phyloP scores from a whole-genome alignment of 2,797 vertebrate genomes.

The Crenichthys baileyi region DNA sequence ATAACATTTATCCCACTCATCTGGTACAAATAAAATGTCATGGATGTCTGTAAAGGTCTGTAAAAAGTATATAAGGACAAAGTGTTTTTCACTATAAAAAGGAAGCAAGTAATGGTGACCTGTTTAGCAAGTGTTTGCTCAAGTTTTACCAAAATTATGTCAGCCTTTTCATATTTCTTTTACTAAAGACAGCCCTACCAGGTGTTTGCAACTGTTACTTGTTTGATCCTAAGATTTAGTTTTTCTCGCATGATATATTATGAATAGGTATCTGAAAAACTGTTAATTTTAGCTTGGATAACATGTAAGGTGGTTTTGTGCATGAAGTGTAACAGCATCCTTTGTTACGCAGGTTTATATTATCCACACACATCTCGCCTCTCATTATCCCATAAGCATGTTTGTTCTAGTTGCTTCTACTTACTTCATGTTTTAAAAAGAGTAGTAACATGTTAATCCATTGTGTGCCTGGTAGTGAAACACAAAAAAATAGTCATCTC shows the following conservation, averaged over 20 bases:
- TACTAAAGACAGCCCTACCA: constrained; percentile 2
- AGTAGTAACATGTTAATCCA: constrained; percentile 41
- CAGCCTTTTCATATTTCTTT: constrained; percentile 34
- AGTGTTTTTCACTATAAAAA: not conserved
- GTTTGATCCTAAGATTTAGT: constrained; percentile 17
- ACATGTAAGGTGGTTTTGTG: constrained; percentile 52
- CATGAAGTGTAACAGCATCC: constrained; percentile 63
- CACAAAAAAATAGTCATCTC: constrained; percentile 47
- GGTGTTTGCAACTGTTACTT: constrained; percentile 8
- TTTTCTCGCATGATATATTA: constrained; percentile 64
- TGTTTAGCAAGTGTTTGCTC: constrained; percentile 12
- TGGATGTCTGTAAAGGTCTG: constrained; percentile 7
- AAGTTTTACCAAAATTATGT: not conserved
- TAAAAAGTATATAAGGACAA: not conserved
- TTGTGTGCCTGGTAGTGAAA: constrained; percentile 54
- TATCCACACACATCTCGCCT: not conserved
- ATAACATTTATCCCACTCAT: not conserved
- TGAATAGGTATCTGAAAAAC: constrained; percentile 46
- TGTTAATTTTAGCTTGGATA: constrained; percentile 45
- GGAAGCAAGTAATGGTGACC: constrained; percentile 28
- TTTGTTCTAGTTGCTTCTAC: constrained; percentile 60
- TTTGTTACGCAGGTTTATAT: constrained; percentile 47
- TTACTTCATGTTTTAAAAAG: constrained; percentile 46
- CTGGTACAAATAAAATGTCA: constrained; percentile 1
- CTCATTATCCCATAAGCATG: constrained; percentile 55